Base-by-base conservation (phyloP, 2,113 vertebrate genomes). In the Sphaerodactylus townsendi region DNA sequence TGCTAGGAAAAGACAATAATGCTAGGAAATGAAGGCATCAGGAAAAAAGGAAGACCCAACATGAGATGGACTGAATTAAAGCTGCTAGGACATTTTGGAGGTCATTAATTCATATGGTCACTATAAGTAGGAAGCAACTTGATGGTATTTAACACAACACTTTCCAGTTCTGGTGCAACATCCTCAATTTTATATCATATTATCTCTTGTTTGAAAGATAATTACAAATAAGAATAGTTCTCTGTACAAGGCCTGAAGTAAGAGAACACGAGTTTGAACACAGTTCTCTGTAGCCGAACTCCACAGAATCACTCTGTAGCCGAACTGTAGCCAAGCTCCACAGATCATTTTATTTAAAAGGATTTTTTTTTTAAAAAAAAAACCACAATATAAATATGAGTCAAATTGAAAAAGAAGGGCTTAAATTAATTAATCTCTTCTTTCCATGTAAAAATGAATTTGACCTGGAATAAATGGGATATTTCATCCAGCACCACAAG, bases 401-500 rank as follows among this genome's bases (percentile, higher is more conserved):
- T 53, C 11, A 25, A 53, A 35, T 28, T 28, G 11, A 66, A 74
- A 83, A 64, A 28, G 30, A 46, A 33, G 10, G 30, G 3, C 28
- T 75, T 39, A 2, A 83, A 53, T 28, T 66, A 68, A 50, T 7
- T 23, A 41, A 2, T 35, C 11, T 10, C 28, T 66, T 65, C 6
- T 10, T 7, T 30, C 19, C 37, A 41, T 53, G 64, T 69, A 6
- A 56, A 84, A 84, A 77, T 69, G 41, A 77, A 23, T 50, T 59
- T 62, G 50, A 72, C 28, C 11, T 33, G 11, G 28, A 84, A 68
- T 48, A 33, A 65, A 23, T 56, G 64, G 79, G 87, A 89, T 59
- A 85, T 73, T 82, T 92, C 80, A 6, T 15, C 15, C 75, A 50
- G 84, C 79, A 73, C n/a, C 46, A 30, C 77, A 53, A 72, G 48